Evolutionary conservation across 2,797 vertebrate genomes (phyloP).

Genomic region (Enteromius afrohamiltoni): DNA sequence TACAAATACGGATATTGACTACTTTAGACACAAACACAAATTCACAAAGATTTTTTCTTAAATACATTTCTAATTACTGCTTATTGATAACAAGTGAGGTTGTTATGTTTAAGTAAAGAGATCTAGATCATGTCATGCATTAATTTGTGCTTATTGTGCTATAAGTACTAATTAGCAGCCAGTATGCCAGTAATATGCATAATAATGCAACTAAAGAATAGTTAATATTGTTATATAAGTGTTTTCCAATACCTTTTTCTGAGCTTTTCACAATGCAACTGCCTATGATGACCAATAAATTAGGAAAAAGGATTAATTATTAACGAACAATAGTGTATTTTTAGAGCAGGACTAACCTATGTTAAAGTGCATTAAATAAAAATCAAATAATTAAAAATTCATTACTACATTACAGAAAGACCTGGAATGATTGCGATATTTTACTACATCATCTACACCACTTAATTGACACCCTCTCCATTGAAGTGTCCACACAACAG

Average conservation of each 20-base stretch:
- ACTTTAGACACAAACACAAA: not conserved
- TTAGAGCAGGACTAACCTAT: not conserved
- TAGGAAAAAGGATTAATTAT: not conserved
- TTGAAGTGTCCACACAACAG: not conserved
- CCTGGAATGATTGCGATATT: constrained; percentile 26
- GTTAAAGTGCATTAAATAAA: not conserved
- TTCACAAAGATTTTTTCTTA: too few relatives aligned
- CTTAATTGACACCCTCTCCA: constrained; percentile 9
- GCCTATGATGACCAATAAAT: not conserved
- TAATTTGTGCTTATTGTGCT: not conserved
- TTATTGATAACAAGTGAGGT: not conserved
- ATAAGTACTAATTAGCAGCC: not conserved
- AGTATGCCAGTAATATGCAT: not conserved
- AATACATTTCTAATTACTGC: not conserved
- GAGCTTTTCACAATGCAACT: not conserved
- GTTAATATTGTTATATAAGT: not conserved
- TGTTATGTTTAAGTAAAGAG: not conserved
- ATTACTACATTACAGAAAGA: not conserved
- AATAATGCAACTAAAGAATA: not conserved
- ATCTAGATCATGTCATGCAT: not conserved
- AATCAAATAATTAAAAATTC: not conserved
- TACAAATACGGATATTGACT: not conserved
- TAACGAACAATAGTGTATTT: not conserved
- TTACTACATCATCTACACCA: not conserved
- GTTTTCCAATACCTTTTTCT: not conserved